Base-by-base conservation (phyloP, 37 sponge, comb jelly and placozoan species). In the Trichoplax adhaerens region DNA sequence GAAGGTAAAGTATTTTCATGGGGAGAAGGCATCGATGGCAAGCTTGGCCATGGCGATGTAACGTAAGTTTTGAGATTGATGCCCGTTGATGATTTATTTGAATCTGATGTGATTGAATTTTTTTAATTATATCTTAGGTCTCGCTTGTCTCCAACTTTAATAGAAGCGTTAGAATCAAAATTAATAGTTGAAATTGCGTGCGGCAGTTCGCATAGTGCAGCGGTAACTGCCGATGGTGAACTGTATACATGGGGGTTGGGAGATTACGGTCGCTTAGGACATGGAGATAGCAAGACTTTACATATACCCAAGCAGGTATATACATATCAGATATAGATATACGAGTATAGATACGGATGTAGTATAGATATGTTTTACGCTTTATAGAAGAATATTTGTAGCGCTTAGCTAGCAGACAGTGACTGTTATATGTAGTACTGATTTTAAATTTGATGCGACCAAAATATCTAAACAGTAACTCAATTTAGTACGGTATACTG, bases 21-120 rank as follows among this genome's bases (percentile, higher is more conserved):
- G 99, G 99, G 99, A 57, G 99, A 97, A 58, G 99, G 99, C 56
- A 81, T 87, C 73, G 80, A 77, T 56, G 99, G 99, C 51, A 99
- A 88, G 71, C 80, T 97, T 47, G 99, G 99, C 53, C 99, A 91
- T 72, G 99, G 93, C n/a, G 61, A 57, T 10, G 49, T 66, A 50
- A 52, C 68, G 8, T 66, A 12, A 8, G 5, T 12, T n/a, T 60
- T 60, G 10, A 60, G 8, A 12, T 60, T 60, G 62, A 60, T 12
- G 12, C 12, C 12, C 62, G 12, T 12, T n/a, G 10, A 60, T 60
- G 12, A 8, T 60, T 8, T 60, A 60, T 60, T 8, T 60, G 10
- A n/a, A 4, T 70, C 8, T 55, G 75, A 58, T 3, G 65, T 79
- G 66, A 65, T 3, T 64, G 50, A 52, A 51, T 12, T 60, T 46